phyloP scores from a whole-genome alignment of 2,113 vertebrate genomes.

The Pangasianodon hypophthalmus region DNA sequence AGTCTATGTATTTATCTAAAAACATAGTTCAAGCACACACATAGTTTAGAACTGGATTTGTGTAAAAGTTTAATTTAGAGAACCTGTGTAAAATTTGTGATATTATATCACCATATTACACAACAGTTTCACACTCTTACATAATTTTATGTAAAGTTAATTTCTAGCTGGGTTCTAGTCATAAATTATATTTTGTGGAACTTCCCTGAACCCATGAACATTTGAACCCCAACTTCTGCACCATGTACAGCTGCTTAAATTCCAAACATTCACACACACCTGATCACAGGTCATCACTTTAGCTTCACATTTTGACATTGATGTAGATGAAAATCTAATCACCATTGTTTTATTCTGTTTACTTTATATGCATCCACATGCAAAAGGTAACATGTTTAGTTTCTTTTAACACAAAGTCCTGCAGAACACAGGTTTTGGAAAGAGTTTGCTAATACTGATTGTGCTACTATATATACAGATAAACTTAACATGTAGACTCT shows the following conservation, averaged over 20 bases:
- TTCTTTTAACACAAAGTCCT: background rate
- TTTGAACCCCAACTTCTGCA: background rate
- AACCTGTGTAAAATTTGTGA: background rate
- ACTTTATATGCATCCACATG: background rate
- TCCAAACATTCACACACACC: conserved; percentile 1
- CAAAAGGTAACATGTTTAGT: background rate
- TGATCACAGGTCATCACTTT: background rate
- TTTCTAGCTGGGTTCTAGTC: background rate
- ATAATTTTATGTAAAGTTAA: background rate
- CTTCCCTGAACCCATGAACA: background rate
- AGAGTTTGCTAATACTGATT: background rate
- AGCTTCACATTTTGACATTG: background rate
- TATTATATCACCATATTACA: background rate
- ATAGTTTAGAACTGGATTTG: background rate
- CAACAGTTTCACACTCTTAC: background rate
- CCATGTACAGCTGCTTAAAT: background rate
- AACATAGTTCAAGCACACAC: background rate
- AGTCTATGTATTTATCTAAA: background rate
- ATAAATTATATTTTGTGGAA: background rate
- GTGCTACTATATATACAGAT: background rate
- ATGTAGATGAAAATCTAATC: background rate
- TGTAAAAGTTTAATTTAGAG: background rate
- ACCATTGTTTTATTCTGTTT: background rate
- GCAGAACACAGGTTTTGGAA: background rate
- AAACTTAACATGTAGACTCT: background rate